phyloP scores from a whole-genome alignment of 2,888 invertebrate species.

The Drosophila birchii region DNA sequence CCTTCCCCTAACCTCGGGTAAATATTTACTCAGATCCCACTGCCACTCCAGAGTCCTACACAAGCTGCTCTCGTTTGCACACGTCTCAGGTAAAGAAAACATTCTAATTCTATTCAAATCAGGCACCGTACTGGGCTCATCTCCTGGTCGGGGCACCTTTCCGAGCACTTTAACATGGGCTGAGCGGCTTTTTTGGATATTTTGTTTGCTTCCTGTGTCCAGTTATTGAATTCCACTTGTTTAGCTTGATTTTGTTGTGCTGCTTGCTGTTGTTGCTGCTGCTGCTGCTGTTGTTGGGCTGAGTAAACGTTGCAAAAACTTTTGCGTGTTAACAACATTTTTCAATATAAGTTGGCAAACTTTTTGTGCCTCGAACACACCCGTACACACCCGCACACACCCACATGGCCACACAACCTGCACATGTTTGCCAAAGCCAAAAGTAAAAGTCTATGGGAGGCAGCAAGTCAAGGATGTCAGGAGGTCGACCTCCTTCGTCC shows the following conservation, averaged over 20 bases:
- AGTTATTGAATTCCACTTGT: constrained; percentile 68
- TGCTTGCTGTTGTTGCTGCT: constrained; percentile 35
- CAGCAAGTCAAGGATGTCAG: constrained; percentile 77
- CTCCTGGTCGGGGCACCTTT: constrained; percentile 50
- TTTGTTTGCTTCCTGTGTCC: constrained; percentile 54
- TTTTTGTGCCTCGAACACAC: constrained; percentile 57
- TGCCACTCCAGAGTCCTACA: neutral
- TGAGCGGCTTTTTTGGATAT: constrained; percentile 58
- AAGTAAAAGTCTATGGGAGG: constrained; percentile 77
- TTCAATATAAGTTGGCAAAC: constrained; percentile 79
- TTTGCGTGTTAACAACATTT: constrained; percentile 80
- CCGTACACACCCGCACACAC: constrained; percentile 33
- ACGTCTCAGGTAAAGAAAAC: constrained; percentile 46
- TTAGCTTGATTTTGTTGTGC: constrained; percentile 67
- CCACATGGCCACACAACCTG: constrained; percentile 31
- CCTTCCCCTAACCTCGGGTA: constrained; percentile 59
- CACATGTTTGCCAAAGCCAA: constrained; percentile 70
- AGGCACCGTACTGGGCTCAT: constrained; percentile 27
- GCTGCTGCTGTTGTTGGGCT: constrained; percentile 49
- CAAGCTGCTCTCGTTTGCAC: constrained; percentile 43
- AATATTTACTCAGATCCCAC: constrained; percentile 65
- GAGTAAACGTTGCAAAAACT: constrained; percentile 78
- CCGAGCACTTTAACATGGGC: constrained; percentile 71
- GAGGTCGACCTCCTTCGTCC: constrained; percentile 57
- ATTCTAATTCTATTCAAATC: constrained; percentile 67